Evolutionary conservation across 2,888 invertebrate genomes (phyloP).

Genomic region (Drosophila nr. perissopoda): DNA sequence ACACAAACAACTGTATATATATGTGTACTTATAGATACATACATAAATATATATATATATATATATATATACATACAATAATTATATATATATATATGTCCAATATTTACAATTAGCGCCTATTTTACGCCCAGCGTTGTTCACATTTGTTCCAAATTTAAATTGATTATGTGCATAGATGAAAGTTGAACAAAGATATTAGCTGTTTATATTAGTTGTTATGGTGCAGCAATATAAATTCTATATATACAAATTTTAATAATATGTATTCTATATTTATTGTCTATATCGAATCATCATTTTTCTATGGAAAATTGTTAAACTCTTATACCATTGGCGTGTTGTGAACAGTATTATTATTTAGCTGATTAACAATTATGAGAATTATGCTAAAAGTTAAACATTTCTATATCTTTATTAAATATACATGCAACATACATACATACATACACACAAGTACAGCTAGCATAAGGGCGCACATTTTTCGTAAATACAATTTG

Average conservation of each 20-base stretch:
- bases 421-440: conserved; percentile 37
- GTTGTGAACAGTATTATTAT: conserved; percentile 75
- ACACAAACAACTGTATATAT: conserved; percentile 9
- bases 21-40: background rate
- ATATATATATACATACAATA: conserved; percentile 6
- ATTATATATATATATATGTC: conserved; percentile 15
- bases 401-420: conserved; percentile 56
- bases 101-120: conserved; percentile 68
- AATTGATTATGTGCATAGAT: conserved; percentile 53
- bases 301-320: conserved; percentile 64
- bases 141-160: conserved; percentile 69
- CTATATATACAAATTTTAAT: conserved; percentile 36
- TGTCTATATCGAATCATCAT: conserved; percentile 43
- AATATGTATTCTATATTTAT: conserved; percentile 49
- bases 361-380: conserved; percentile 63
- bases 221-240: conserved; percentile 65
- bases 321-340: conserved; percentile 68
- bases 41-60: background rate
- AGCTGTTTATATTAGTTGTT: conserved; percentile 77
- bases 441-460: conserved; percentile 32
- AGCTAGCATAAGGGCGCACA: conserved; percentile 48
- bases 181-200: conserved; percentile 64
- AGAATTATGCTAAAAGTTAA: conserved; percentile 56
- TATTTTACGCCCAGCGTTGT: conserved; percentile 76
- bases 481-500: conserved; percentile 58